Conservation (phyloP, 1,140 invertebrate genomes). For the Meloidogyne exigua region DNA sequence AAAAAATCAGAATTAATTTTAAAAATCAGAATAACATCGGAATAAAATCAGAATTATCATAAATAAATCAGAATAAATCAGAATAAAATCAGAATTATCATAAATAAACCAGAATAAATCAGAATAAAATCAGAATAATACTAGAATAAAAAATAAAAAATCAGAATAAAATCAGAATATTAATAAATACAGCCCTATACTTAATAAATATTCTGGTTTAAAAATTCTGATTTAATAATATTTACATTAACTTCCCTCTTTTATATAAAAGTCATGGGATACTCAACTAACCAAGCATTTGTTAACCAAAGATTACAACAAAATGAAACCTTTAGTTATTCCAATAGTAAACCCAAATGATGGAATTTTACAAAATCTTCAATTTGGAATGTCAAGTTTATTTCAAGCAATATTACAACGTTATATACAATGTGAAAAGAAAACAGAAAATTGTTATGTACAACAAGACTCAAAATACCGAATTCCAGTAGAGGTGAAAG, state of each 20-base stretch:
- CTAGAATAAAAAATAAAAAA: neutral
- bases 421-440: constrained; percentile 7
- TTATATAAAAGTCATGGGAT: constrained; percentile 10
- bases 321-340: constrained; percentile 3
- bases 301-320: neutral
- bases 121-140: neutral
- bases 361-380: constrained; percentile 8
- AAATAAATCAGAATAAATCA: neutral
- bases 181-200: neutral
- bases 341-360: neutral
- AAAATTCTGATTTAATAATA: too few relatives aligned
- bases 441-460: constrained; percentile 1
- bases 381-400: constrained; percentile 1
- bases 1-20: neutral
- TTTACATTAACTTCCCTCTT: too few relatives aligned
- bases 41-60: too few relatives aligned
- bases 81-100: neutral
- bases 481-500: constrained; percentile 10
- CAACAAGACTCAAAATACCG: neutral
- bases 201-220: too few relatives aligned
- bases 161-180: neutral
- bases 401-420: constrained; percentile 1
- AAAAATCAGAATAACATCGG: too few relatives aligned
- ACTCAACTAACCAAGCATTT: neutral
- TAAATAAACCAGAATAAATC: too few relatives aligned